phyloP scores from a whole-genome alignment of 2,888 invertebrate species.

The Phaedon cochleariae region DNA sequence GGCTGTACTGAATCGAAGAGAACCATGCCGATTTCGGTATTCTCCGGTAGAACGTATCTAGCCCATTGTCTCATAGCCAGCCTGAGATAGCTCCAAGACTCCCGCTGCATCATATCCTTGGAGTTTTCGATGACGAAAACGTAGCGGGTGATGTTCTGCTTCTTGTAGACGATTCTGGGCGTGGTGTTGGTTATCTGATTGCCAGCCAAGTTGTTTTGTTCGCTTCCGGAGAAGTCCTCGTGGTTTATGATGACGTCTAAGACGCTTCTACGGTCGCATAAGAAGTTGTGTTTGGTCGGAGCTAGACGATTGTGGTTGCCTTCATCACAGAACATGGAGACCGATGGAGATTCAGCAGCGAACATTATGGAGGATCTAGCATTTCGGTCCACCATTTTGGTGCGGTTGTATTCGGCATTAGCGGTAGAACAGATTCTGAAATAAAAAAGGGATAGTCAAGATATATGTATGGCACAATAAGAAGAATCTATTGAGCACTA shows the following conservation, averaged over 20 bases:
- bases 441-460: no score
- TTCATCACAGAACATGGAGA: conserved; percentile 70
- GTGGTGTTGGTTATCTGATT: conserved; percentile 61
- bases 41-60: conserved; percentile 65
- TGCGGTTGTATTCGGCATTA: conserved; percentile 56
- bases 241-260: conserved; percentile 68
- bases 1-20: conserved; percentile 61
- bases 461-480: no score
- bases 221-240: conserved; percentile 62
- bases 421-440: conserved; percentile 37
- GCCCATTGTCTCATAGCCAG: conserved; percentile 69
- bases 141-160: conserved; percentile 65
- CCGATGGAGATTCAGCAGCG: conserved; percentile 63
- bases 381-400: conserved; percentile 61
- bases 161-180: conserved; percentile 65
- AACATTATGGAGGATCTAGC: conserved; percentile 66
- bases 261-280: conserved; percentile 69
- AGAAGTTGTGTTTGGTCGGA: conserved; percentile 72
- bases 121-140: conserved; percentile 69
- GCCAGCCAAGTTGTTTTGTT: conserved; percentile 45
- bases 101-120: conserved; percentile 66
- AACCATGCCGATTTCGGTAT: conserved; percentile 66
- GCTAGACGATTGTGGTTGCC: conserved; percentile 69
- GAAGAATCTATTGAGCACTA: no score
- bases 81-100: conserved; percentile 69